A percentile compares a stretch with the other conserved stretches of the same genome.
Conservation (phyloP, 2,113 vertebrate genomes). For the Dascyllus trimaculatus region DNA sequence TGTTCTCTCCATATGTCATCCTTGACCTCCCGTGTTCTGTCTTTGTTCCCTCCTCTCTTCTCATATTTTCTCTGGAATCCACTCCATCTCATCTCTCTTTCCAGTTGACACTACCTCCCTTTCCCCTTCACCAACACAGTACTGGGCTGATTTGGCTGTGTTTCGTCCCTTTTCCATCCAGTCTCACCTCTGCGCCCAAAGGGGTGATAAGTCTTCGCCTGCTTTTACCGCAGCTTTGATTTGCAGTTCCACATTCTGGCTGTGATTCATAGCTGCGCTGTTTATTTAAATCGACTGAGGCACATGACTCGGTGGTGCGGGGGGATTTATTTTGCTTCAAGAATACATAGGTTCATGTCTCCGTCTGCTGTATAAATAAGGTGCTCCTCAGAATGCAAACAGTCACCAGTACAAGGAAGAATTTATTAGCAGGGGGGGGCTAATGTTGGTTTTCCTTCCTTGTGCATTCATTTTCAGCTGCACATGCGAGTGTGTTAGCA, state of each 20-base stretch:
- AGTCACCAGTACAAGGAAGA: not conserved
- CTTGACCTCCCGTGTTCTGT: conserved; percentile 1
- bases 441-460: not conserved
- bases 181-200: conserved; percentile 15
- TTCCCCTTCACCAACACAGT: not conserved
- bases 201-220: conserved; percentile 19
- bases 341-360: not conserved
- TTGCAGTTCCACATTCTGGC: conserved; percentile 34
- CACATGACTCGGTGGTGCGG: not conserved
- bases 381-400: not conserved
- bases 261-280: conserved; percentile 37
- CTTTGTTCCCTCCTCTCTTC: not conserved
- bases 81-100: not conserved
- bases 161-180: conserved; percentile 13
- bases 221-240: conserved; percentile 29
- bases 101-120: not conserved
- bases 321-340: conserved; percentile 18
- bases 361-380: conserved; percentile 2
- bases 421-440: not conserved
- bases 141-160: not conserved
- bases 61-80: not conserved
- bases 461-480: not conserved
- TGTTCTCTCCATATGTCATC: conserved; percentile 19
- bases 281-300: conserved; percentile 1
- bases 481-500: conserved; percentile 3